Conservation (phyloP, 1,140 invertebrate species). For the Penaeus japonicus region DNA sequence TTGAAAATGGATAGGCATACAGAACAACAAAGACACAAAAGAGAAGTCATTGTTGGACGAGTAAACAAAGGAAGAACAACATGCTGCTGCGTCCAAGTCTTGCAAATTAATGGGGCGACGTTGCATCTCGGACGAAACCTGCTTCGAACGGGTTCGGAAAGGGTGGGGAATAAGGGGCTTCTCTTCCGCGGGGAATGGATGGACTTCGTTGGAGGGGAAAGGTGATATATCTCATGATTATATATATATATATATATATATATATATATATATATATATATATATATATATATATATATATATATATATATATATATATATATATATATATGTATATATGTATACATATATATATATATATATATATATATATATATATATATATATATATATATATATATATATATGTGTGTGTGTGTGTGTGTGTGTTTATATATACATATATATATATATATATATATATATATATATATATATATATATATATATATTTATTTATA, state of each 20-base stretch:
- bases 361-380: slow-evolving; percentile 34
- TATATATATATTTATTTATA: background rate
- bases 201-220: background rate
- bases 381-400: slow-evolving; percentile 25
- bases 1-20: no score
- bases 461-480: background rate
- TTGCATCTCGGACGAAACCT: no score
- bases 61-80: no score
- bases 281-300: slow-evolving; percentile 16
- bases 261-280: slow-evolving; percentile 10
- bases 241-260: background rate
- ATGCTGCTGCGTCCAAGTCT: no score
- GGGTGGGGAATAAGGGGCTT: no score
- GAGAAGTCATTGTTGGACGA: no score
- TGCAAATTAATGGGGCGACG: no score
- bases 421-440: slow-evolving; percentile 23
- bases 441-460: slow-evolving; percentile 6
- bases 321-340: slow-evolving; percentile 6
- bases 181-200: no score
- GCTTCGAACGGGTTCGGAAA: no score
- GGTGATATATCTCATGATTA: background rate
- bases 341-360: slow-evolving; percentile 30
- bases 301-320: background rate
- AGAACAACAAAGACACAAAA: no score
- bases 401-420: slow-evolving; percentile 18